Evolutionary conservation across 2,888 invertebrate genomes (phyloP), one percentile per base, ranked within the genome.

Genomic region (Catocala nupta): DNA sequence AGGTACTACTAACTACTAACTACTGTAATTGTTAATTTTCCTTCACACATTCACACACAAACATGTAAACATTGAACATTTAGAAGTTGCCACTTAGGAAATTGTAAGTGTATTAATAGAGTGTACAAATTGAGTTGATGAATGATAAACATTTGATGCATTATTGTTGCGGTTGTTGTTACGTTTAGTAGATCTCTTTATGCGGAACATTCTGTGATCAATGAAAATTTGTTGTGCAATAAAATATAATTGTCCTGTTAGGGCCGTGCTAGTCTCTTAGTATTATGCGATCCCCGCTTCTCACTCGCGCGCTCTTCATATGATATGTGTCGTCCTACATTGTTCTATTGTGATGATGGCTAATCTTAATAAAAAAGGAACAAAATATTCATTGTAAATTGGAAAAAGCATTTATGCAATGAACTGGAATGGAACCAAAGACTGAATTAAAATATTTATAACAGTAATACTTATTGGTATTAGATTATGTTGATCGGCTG

Each of bases 371-470:
- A 68, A 73, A 60, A 70, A 72, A 80, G 79, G 87, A 87, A 87
- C 86, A 88, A 89, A 80, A 80, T 77, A 80, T 71, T 77, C 79
- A 81, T 73, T 76, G 74, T 77, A 75, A 78, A 79, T 82, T 75
- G 83, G 76, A 59, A 73, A 79, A 85, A 83, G 85, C 86, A 85
- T 87, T 87, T 85, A 86, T 81, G 86, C 88, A 86, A 86, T 82
- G 88, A 85, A 90, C 88, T 90, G 87, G 87, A 87, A 86, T 84
- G 86, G 84, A 90, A 90, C 90, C 91, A 92, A 92, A 92, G 92
- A 92, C 91, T 92, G 92, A 90, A 85, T 77, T 80, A 83, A 82
- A 88, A 87, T 90, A 90, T 77, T 80, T 89, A 90, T 89, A 87
- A 87, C 86, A 84, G 82, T 87, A 86, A 86, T 86, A 80, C 69